phyloP scores from a whole-genome alignment of 2,888 invertebrate species.

The Drosophila peninsularis region DNA sequence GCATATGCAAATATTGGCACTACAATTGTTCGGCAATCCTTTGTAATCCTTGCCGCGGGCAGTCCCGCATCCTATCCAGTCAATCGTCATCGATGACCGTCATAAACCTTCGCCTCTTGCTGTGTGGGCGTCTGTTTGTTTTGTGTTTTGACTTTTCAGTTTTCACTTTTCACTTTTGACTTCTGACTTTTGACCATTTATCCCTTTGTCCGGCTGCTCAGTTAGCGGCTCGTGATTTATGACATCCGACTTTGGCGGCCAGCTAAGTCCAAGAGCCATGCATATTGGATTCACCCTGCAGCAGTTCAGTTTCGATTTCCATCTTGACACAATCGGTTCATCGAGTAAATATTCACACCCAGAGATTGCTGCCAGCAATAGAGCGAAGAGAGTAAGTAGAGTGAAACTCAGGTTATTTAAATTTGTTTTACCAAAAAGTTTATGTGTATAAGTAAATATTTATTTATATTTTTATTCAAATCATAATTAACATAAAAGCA shows the following conservation, averaged over 20 bases:
- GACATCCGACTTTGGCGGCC: constrained; percentile 57
- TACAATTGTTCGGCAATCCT: constrained; percentile 72
- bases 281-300: constrained; percentile 30
- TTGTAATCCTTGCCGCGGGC: constrained; percentile 78
- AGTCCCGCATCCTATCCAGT: constrained; percentile 48
- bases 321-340: constrained; percentile 51
- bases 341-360: neutral
- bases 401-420: no score
- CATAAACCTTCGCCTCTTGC: constrained; percentile 64
- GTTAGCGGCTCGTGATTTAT: constrained; percentile 61
- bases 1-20: constrained; percentile 76
- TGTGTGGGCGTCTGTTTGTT: constrained; percentile 55
- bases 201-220: constrained; percentile 41
- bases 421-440: no score
- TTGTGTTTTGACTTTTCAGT: constrained; percentile 55
- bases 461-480: neutral
- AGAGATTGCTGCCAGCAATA: neutral
- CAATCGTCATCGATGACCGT: constrained; percentile 66
- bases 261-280: constrained; percentile 43
- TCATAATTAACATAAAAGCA: neutral
- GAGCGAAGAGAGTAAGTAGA: constrained; percentile 6
- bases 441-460: no score
- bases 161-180: constrained; percentile 23
- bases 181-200: constrained; percentile 47
- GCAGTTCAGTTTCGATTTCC: constrained; percentile 59